Evolutionary conservation across 2,888 invertebrate species (phyloP), one percentile per base, ranked within the genome.

Genomic region (Sericinus montela): DNA sequence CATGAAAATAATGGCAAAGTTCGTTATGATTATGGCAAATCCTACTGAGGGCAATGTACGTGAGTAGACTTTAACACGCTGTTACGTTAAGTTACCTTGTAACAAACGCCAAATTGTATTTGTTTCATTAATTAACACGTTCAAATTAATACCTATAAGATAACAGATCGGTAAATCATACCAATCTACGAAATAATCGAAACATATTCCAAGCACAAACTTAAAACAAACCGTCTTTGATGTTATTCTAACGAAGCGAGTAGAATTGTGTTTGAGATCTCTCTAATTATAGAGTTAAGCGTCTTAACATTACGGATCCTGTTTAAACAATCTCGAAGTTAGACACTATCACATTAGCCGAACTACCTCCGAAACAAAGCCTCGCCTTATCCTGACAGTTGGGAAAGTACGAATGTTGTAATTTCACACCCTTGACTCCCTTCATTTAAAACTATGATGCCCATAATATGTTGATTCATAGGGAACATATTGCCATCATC

Each of bases 241-340:
- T 69, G 65, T 72, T 80, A 72, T 72, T 69, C 74, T 60, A 72
- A 56, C 65, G 67, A 69, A 69, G 69, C 73, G 62, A 64, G 63
- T 64, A 62, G 78, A 79, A 82, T 84, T 83, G 81, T 73, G 67
- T 74, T 60, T 76, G 75, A 79, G 77, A 79, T 78, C 75, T 72
- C 72, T 69, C 79, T 86, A 82, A 86, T 83, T 83, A 78, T 68
- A 70, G 69, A 74, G 73, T 75, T 79, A 83, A 77, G 78, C 77
- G 75, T 68, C 69, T 75, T 72, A 76, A 73, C 74, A 73, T 72
- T 72, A 57, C 60, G 65, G 73, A 78, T 86, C 84, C 85, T 86
- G 73, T 73, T 68, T 69, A 76, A 81, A 85, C 83, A 83, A 63
- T 65, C 64, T 67, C 57, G 67, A 73, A 72, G 65, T 75, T 71